These are phyloP conservation scores for Phalangium opilio DNA, from an alignment of 2,888 invertebrate genomes.

Conservation along the genomic window DNA sequence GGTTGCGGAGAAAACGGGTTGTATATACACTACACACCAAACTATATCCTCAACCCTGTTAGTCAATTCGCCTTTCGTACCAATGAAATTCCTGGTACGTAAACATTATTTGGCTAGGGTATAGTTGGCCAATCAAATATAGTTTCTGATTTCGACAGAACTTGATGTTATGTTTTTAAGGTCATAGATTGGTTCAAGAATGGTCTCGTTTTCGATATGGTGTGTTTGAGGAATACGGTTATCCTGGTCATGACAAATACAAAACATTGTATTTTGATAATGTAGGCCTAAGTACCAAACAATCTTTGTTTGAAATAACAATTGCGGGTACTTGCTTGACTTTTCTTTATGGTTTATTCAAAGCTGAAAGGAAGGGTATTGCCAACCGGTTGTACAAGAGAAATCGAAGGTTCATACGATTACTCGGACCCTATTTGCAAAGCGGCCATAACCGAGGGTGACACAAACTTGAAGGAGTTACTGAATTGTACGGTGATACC, in stretches of 20 bases:
- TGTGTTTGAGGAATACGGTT: slow-evolving; percentile 23
- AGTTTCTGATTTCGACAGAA: no score
- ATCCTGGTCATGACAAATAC: slow-evolving; percentile 10
- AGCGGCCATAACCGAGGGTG: slow-evolving; percentile 15
- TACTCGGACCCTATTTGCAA: slow-evolving; percentile 2
- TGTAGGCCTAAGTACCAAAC: not conserved
- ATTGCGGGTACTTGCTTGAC: no score
- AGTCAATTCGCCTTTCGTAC: no score
- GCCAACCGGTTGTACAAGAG: slow-evolving; percentile 20
- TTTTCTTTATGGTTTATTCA: no score
- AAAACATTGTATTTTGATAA: slow-evolving; percentile 6
- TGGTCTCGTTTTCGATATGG: slow-evolving; percentile 24
- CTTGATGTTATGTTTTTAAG: not conserved
- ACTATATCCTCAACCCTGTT: slow-evolving; percentile 7
- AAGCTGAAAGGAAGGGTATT: no score
- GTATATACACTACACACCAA: slow-evolving; percentile 38
- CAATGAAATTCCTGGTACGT: no score
- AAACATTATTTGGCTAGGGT: no score
- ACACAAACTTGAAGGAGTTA: slow-evolving; percentile 11
- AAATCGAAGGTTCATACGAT: slow-evolving; percentile 20
- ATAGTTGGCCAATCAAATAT: no score
- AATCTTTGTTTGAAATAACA: not conserved
- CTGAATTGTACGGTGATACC: slow-evolving; percentile 20
- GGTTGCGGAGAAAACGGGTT: slow-evolving; percentile 44
- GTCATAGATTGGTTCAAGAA: slow-evolving; percentile 20